These are phyloP conservation scores for Hirtodrosophila trivittata DNA, from an alignment of 2,888 invertebrate species.

Conservation along the genomic window DNA sequence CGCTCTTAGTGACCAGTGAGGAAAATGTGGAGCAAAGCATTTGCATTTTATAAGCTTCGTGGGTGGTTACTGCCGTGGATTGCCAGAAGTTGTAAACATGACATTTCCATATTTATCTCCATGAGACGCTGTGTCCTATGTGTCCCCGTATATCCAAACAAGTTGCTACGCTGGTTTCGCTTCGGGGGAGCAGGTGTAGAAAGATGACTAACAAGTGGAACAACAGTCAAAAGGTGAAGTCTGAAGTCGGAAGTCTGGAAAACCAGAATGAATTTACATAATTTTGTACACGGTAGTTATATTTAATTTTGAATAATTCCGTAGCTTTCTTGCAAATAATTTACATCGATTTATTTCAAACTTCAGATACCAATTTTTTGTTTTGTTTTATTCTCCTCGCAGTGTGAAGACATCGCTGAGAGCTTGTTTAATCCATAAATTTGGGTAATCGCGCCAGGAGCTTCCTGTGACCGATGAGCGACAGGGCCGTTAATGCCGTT, in stretches of 20 bases:
- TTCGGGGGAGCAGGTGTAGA: not conserved
- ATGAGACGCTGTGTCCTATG: slow-evolving; percentile 39
- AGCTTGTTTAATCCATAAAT: slow-evolving; percentile 59
- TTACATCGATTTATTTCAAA: slow-evolving; percentile 63
- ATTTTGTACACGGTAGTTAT: slow-evolving; percentile 59
- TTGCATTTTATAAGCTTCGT: slow-evolving; percentile 56
- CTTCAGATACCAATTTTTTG: slow-evolving; percentile 42
- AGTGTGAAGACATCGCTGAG: not conserved
- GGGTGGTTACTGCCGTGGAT: slow-evolving; percentile 53
- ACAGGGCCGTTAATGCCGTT: slow-evolving; percentile 39
- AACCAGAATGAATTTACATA: slow-evolving; percentile 60
- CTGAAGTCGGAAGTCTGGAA: slow-evolving; percentile 28
- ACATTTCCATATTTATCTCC: slow-evolving; percentile 72
- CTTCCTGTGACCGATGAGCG: slow-evolving; percentile 43
- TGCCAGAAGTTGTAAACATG: slow-evolving; percentile 71
- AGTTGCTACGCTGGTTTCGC: not conserved
- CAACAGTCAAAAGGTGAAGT: slow-evolving; percentile 50
- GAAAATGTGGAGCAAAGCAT: slow-evolving; percentile 40
- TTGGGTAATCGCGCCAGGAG: slow-evolving; percentile 12
- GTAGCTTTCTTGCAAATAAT: slow-evolving; percentile 64
- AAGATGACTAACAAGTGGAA: not conserved
- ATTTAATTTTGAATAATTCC: slow-evolving; percentile 71
- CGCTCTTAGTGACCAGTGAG: slow-evolving; percentile 16
- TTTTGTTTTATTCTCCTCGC: slow-evolving; percentile 5
- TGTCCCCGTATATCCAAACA: not conserved